phyloP scores from a whole-genome alignment of 2,113 vertebrate species.

The Gracilinanus agilis region DNA sequence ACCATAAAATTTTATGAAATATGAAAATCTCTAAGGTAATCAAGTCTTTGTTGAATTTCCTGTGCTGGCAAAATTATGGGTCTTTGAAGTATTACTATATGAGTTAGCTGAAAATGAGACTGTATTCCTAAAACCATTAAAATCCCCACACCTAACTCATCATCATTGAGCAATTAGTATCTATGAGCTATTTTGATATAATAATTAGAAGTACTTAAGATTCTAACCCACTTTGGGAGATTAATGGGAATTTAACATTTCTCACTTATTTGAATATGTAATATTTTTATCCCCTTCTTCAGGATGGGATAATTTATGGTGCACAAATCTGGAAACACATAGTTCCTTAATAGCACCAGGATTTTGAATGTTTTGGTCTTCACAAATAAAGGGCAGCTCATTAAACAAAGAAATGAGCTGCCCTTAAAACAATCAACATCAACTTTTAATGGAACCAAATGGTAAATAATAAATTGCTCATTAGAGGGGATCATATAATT shows the following conservation, averaged over 20 bases:
- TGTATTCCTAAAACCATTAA: not conserved
- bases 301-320: constrained; percentile 40
- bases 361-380: constrained; percentile 73
- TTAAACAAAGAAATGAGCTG: constrained; percentile 78
- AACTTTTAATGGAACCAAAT: constrained; percentile 76
- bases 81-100: not conserved
- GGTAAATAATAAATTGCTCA: constrained; percentile 76
- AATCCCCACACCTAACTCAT: not conserved
- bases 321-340: constrained; percentile 49
- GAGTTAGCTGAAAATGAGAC: not conserved
- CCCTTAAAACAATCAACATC: constrained; percentile 76
- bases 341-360: constrained; percentile 49
- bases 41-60: not conserved
- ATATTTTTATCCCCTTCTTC: constrained; percentile 58
- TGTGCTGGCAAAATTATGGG: constrained; percentile 9
- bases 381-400: constrained; percentile 75
- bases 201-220: constrained; percentile 66
- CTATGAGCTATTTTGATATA: constrained; percentile 68
- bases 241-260: constrained; percentile 68
- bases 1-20: not conserved
- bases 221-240: constrained; percentile 60
- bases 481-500: constrained; percentile 69
- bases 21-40: not conserved
- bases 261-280: constrained; percentile 41
- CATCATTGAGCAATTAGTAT: constrained; percentile 54